These are phyloP conservation scores for Anastrepha ludens DNA, from an alignment of 1,140 invertebrate genomes.

Conservation along the genomic window DNA sequence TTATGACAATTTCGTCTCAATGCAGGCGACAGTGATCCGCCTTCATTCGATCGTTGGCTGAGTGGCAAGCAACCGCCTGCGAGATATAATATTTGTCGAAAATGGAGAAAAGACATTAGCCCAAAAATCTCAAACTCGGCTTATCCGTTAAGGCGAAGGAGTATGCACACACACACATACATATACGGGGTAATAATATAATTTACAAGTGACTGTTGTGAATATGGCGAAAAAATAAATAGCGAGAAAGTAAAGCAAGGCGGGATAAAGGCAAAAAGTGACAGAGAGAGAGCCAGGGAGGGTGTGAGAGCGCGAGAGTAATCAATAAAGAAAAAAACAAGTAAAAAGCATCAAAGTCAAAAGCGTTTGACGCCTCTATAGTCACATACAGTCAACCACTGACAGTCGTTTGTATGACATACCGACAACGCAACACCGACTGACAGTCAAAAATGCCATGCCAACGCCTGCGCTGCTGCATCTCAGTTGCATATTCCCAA, in stretches of 20 bases:
- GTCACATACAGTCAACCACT: neutral
- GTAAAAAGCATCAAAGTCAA: neutral
- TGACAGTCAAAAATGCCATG: neutral
- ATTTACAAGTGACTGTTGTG: constrained; percentile 32
- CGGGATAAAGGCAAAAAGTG: neutral
- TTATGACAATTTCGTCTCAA: constrained; percentile 38
- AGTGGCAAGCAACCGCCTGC: neutral
- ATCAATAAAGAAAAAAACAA: neutral
- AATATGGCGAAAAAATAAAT: neutral
- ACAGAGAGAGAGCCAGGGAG: neutral
- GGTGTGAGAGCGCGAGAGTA: neutral
- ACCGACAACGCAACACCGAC: neutral
- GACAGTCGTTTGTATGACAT: neutral
- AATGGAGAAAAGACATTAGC: constrained; percentile 42
- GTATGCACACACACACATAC: neutral
- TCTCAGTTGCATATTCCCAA: neutral
- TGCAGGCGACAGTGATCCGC: constrained; percentile 34
- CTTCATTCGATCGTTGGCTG: neutral
- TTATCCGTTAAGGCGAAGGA: constrained; percentile 5
- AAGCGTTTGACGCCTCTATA: neutral
- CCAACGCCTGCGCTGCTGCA: neutral
- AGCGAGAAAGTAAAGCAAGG: neutral
- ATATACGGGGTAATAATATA: constrained; percentile 30
- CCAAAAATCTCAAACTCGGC: constrained; percentile 30
- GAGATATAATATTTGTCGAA: neutral